Conservation (phyloP, 2,113 vertebrate species). For the Glareola pratincola region DNA sequence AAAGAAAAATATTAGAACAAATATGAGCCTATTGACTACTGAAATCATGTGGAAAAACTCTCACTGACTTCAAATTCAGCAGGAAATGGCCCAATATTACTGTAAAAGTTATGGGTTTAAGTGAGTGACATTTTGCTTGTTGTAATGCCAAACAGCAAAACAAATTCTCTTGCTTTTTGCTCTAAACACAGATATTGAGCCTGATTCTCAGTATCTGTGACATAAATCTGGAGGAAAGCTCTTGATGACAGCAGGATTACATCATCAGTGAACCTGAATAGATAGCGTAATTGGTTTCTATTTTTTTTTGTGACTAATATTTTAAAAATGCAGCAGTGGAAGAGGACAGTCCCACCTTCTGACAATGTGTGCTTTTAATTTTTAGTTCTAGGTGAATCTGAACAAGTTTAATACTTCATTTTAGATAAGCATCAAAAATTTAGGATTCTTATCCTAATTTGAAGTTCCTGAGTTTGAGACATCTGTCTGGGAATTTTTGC, state of each 20-base stretch:
- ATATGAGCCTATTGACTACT: not conserved
- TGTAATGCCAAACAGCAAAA: not conserved
- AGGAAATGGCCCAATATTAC: not conserved
- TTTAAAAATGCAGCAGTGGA: not conserved
- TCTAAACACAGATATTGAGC: not conserved
- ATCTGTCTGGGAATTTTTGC: not conserved
- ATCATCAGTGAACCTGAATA: not conserved
- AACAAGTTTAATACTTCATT: not conserved
- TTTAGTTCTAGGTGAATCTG: not conserved
- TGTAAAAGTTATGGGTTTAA: not conserved
- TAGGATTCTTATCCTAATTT: not conserved
- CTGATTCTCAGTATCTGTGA: not conserved
- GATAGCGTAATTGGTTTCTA: not conserved
- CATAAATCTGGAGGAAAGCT: not conserved
- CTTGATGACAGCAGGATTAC: not conserved
- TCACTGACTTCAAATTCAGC: not conserved
- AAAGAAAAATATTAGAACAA: slow-evolving; percentile 8
- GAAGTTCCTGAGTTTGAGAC: not conserved
- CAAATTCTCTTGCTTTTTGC: not conserved
- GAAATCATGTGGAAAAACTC: slow-evolving; percentile 26
- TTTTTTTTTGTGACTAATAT: not conserved
- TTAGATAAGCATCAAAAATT: not conserved
- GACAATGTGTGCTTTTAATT: accelerated
- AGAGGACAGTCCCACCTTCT: not conserved
- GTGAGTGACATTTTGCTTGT: not conserved